These are phyloP conservation scores for Echinops telfairi DNA, from an alignment of 2,113 vertebrate genomes.

Conservation along the genomic window DNA sequence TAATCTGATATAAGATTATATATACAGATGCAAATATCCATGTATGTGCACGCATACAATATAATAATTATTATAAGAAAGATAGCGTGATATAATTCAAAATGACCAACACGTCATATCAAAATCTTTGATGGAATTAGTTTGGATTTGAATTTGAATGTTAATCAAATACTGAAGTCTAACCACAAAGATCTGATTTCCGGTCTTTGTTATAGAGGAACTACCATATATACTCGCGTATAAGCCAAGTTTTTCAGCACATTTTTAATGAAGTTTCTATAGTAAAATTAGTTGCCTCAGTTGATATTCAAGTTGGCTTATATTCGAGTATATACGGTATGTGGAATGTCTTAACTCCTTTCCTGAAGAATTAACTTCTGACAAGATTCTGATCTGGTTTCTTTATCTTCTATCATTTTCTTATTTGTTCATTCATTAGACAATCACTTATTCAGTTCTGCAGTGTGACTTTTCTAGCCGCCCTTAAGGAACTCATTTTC, in stretches of 20 bases:
- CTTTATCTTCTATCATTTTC: not conserved
- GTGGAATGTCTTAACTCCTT: no score
- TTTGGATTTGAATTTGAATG: not conserved
- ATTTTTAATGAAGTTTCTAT: no score
- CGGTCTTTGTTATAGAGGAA: not conserved
- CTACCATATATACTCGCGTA: no score
- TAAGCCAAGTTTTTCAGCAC: no score
- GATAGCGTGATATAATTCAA: not conserved
- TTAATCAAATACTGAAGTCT: not conserved
- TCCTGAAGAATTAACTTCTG: not conserved
- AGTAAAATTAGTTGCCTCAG: no score
- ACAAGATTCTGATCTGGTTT: not conserved
- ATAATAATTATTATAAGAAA: not conserved
- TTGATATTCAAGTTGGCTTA: no score
- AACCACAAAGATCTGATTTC: not conserved
- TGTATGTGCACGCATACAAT: not conserved
- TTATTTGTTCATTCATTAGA: conserved; percentile 26
- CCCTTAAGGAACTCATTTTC: not conserved
- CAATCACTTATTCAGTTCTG: not conserved
- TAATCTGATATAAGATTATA: no score
- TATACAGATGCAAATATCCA: not conserved
- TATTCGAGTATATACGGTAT: no score
- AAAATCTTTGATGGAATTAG: not conserved
- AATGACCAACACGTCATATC: not conserved
- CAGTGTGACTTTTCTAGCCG: not conserved